phyloP scores from a whole-genome alignment of 2,888 invertebrate genomes.

The Coremacera marginata region DNA sequence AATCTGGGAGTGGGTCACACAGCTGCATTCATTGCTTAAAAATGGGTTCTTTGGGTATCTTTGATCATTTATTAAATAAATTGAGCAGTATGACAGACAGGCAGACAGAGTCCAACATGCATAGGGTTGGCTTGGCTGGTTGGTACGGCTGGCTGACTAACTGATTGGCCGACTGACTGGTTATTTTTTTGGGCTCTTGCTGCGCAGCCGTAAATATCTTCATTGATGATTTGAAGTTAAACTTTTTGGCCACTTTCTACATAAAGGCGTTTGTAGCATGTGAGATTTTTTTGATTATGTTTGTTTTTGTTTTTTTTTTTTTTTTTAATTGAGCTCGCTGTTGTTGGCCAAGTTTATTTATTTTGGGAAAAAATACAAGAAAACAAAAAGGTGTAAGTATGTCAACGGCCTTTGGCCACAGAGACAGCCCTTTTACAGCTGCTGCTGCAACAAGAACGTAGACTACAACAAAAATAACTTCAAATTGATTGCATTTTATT shows the following conservation, averaged over 20 bases:
- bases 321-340: too few relatives aligned
- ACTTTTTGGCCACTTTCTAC: too few relatives aligned
- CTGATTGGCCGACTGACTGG: neutral
- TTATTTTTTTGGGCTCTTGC: neutral
- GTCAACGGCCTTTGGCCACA: constrained; percentile 53
- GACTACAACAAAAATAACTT: neutral
- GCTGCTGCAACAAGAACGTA: neutral
- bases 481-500: too few relatives aligned
- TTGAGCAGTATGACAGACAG: too few relatives aligned
- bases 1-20: constrained; percentile 50
- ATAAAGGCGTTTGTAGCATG: too few relatives aligned
- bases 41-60: constrained; percentile 21
- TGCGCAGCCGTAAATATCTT: neutral
- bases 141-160: neutral
- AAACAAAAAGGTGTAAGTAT: constrained; percentile 43
- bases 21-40: constrained; percentile 43
- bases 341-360: too few relatives aligned
- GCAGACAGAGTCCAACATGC: too few relatives aligned
- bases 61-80: constrained; percentile 18
- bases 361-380: too few relatives aligned
- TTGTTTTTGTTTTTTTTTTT: too few relatives aligned
- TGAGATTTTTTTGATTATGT: too few relatives aligned
- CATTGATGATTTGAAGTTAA: neutral
- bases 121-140: too few relatives aligned
- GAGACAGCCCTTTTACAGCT: constrained; percentile 47